Evolutionary conservation across 2,797 vertebrate species (phyloP), one percentile per base, ranked within the genome.

Genomic region (Chrysolophus pictus): DNA sequence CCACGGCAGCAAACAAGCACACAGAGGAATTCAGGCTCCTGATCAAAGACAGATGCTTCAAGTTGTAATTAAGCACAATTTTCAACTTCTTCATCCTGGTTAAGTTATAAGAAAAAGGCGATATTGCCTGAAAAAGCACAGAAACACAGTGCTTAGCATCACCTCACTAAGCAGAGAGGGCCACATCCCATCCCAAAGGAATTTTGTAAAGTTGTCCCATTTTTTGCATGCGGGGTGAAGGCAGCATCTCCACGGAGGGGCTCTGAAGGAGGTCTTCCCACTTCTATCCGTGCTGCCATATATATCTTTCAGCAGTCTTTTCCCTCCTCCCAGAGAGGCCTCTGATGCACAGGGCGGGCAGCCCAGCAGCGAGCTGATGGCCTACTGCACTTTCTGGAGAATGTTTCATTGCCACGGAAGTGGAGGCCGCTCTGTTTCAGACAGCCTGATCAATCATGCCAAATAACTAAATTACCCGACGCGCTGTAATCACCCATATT

Each of bases 261-360:
- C 6, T 28, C 74, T 33, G 3, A 59, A 59, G 37, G 1, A 63
- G 37, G 1, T 22, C 69, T n/a, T 17, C 75, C 19, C 39, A 1
- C 1, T 6, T 23, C 22, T 4, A 18, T 7, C 46, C 6, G 19
- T 51, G 55, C 70, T 67, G 37, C 0, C 29, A 9, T 5, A 41
- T 10, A 11, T 3, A 2, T 5, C 65, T n/a, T 6, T 5, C 9
- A 28, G 3, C 69, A 63, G 59, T 18, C 44, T 4, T n/a, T 42
- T 70, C 44, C 29, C 26, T 59, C 47, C 47, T 22, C 62, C 24
- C 70, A 13, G 33, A 19, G 35, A 14, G 72, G 55, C 62, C 62
- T 49, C 0, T 1, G 71, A 71, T 23, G 35, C 3, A 3, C 0
- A 0, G 31, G 51, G 47, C 13, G 7, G 60, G 81, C n/a, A 55